Evolutionary conservation across 2,888 invertebrate species (phyloP).

Genomic region (Eupithecia inturbata): DNA sequence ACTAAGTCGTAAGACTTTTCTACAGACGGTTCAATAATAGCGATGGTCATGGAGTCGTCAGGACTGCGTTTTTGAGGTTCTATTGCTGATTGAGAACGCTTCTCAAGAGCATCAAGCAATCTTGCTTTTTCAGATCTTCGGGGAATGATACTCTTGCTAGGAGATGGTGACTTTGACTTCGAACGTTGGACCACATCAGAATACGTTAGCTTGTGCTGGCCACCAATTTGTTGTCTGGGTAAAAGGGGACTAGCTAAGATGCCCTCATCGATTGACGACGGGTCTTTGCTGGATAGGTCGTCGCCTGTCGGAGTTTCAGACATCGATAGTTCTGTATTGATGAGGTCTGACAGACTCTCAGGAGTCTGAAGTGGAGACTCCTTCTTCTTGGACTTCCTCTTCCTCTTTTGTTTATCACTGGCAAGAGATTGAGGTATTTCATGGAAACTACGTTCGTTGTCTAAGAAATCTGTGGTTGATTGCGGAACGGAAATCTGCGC

Average conservation of each 20-base stretch:
- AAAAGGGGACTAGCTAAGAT: conserved; percentile 69
- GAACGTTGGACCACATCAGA: conserved; percentile 80
- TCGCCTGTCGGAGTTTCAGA: conserved; percentile 78
- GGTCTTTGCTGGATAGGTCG: conserved; percentile 70
- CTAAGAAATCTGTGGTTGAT: conserved; percentile 68
- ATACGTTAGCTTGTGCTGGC: conserved; percentile 68
- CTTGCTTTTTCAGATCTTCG: conserved; percentile 68
- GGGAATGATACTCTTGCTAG: conserved; percentile 63
- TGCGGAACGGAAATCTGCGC: conserved; percentile 84
- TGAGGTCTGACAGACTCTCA: conserved; percentile 79
- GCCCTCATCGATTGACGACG: conserved; percentile 78
- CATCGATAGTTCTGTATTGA: conserved; percentile 77
- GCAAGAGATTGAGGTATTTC: conserved; percentile 62
- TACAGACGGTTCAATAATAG: conserved; percentile 71
- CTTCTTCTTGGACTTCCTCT: conserved; percentile 72
- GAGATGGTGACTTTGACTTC: conserved; percentile 80
- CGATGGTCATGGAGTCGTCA: conserved; percentile 67
- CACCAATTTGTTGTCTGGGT: conserved; percentile 52
- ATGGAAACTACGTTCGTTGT: conserved; percentile 68
- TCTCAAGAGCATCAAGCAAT: conserved; percentile 70
- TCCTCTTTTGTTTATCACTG: conserved; percentile 72
- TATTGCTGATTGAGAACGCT: conserved; percentile 65
- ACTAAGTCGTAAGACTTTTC: conserved; percentile 78
- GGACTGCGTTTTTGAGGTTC: conserved; percentile 58
- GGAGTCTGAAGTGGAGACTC: conserved; percentile 72